These are phyloP conservation scores for Epinotia nisella DNA, from an alignment of 2,888 invertebrate species.

Conservation along the genomic window DNA sequence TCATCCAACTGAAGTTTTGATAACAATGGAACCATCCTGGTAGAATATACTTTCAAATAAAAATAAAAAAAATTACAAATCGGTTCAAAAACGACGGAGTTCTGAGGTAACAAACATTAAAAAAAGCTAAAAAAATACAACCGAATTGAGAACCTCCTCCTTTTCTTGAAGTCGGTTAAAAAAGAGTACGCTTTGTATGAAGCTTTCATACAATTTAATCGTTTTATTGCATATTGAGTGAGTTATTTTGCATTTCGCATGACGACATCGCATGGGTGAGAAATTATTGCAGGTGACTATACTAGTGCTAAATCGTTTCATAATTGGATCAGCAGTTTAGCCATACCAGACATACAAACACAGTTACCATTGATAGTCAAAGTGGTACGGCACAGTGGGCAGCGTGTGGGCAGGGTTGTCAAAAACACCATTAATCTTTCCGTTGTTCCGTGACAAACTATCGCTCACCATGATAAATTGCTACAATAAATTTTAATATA, in stretches of 20 bases:
- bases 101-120: too few species aligned
- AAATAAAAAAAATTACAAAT: too few species aligned
- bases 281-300: neutral
- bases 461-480: slow-evolving; percentile 40
- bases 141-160: too few species aligned
- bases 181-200: too few species aligned
- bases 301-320: neutral
- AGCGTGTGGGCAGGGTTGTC: slow-evolving; percentile 46
- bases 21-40: too few species aligned
- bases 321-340: neutral
- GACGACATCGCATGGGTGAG: too few species aligned
- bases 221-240: neutral
- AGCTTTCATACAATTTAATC: too few species aligned
- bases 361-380: slow-evolving; percentile 26
- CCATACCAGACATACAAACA: slow-evolving; percentile 9
- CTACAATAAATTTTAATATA: slow-evolving; percentile 32
- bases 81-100: too few species aligned
- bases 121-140: too few species aligned
- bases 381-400: slow-evolving; percentile 44
- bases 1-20: too few species aligned
- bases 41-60: too few species aligned
- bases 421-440: slow-evolving; percentile 49
- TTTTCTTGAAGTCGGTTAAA: too few species aligned
- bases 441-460: slow-evolving; percentile 44
- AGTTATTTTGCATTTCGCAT: neutral